Percentiles rank a stretch among this genome's conserved stretches.
phyloP scores from a whole-genome alignment of 1,140 invertebrate species.

The Drosophila mojavensis region DNA sequence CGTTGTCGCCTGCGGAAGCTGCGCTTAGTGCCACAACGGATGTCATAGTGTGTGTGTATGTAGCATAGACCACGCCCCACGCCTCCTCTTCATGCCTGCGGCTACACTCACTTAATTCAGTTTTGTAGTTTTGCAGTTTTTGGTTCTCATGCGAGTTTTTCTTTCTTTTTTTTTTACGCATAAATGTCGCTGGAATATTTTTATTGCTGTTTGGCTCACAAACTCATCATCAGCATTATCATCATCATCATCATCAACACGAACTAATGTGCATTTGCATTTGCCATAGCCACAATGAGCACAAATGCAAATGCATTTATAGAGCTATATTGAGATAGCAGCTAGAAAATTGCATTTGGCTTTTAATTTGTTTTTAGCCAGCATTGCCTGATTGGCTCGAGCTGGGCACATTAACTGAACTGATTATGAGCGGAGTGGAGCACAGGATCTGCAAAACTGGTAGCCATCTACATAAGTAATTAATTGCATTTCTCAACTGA shows the following conservation, averaged over 20 bases:
- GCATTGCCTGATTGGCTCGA: constrained; percentile 68
- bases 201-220: constrained; percentile 54
- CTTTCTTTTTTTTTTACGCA: constrained; percentile 30
- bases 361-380: constrained; percentile 53
- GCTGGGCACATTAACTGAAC: constrained; percentile 46
- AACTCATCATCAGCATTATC: constrained; percentile 1
- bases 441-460: constrained; percentile 9
- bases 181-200: constrained; percentile 71
- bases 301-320: constrained; percentile 18
- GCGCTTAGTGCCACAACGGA: constrained; percentile 61
- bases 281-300: constrained; percentile 48
- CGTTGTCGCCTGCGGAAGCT: constrained; percentile 58
- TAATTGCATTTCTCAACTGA: constrained; percentile 63
- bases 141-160: constrained; percentile 36
- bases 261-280: constrained; percentile 77
- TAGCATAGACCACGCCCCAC: constrained; percentile 3
- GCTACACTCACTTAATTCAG: constrained; percentile 66
- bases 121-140: constrained; percentile 52
- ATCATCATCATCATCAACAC: constrained; percentile 42
- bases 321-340: constrained; percentile 18
- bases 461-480: constrained; percentile 72
- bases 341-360: constrained; percentile 28
- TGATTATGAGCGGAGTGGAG: constrained; percentile 53
- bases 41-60: constrained; percentile 49
- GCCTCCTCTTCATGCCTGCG: not conserved